Base-by-base conservation (phyloP, 2,888 invertebrate genomes). In the Cylloceria caligata region DNA sequence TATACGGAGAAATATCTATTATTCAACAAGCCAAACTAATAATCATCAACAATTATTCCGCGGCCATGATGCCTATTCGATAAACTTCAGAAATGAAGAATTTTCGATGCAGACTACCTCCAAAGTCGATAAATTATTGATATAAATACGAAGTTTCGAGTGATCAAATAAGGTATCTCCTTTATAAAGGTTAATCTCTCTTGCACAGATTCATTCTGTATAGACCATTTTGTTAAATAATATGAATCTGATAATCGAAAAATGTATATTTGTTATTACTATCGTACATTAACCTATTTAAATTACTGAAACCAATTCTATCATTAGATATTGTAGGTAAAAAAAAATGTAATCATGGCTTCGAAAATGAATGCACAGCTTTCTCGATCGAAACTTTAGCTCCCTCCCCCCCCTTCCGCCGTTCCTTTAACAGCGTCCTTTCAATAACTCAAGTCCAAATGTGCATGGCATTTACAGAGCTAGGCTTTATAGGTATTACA, bases 41-140 rank as follows among this genome's bases (percentile, higher is more conserved):
- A 72, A 79, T 72, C 47, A 72, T 65, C 57, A 78, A 57, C 72
- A 55, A 72, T 67, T 65, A 78, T 72, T 55, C 19, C 57, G 24
- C 11, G 16, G 34, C 45, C 62, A 36, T 67, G 68, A 62, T 77
- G 62, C 16, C 39, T 49, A 19, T 24, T 49, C 39, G 62, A 57
- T 19, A 47, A 57, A 52, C 19, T 34, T 24, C 3, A 39, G 34
- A 19, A 77, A 69, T 52, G 52, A 69, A 52, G 62, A 62, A 77
- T 69, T 69, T 49, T 64, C 62, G 69, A 68, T 49, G 47, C 67
- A 64, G 49, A 57, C 49, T 52, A 49, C 68, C 52, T 67, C 39
- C 65, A 57, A 57, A 19, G 64, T 42, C 45, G 39, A 65, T 65
- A 55, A 77, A 69, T 77, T 60, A 64, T 42, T 49, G 30, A 52